Conservation (phyloP, 2,113 vertebrate genomes). For the Pterocles orientalis region DNA sequence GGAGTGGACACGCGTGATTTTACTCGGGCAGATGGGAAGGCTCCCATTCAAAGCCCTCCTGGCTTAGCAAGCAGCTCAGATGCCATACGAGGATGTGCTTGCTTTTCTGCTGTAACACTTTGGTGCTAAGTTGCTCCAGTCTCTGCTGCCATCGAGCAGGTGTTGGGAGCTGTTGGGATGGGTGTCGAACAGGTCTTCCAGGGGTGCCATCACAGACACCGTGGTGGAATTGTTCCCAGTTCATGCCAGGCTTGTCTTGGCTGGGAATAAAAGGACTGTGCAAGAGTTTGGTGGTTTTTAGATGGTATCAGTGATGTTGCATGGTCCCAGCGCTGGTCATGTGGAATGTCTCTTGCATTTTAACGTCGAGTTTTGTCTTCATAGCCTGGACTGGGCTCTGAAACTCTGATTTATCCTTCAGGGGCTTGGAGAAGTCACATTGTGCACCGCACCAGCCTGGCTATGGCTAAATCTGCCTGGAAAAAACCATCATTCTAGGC, state of each 20-base stretch:
- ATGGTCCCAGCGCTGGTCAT: accelerated
- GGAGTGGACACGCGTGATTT: not conserved
- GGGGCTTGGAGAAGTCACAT: not conserved
- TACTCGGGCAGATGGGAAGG: not conserved
- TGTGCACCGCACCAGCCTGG: not conserved
- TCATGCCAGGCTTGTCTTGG: not conserved
- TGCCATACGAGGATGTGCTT: not conserved
- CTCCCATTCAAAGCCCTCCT: accelerated
- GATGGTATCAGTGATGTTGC: not conserved
- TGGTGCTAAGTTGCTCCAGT: not conserved
- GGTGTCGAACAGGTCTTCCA: not conserved
- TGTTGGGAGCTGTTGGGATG: not conserved
- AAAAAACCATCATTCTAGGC: not conserved
- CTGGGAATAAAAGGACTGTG: not conserved
- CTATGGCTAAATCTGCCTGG: not conserved
- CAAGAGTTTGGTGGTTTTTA: not conserved
- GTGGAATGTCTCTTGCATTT: not conserved
- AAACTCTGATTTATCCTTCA: not conserved
- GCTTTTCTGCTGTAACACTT: not conserved
- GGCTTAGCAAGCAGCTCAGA: not conserved
- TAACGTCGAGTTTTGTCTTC: not conserved
- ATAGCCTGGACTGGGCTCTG: not conserved
- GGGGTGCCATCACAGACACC: not conserved
- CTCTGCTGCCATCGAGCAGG: accelerated
- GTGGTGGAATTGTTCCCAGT: not conserved